phyloP scores from a whole-genome alignment of 2,888 invertebrate species.

The Tanytarsus gracilentus region DNA sequence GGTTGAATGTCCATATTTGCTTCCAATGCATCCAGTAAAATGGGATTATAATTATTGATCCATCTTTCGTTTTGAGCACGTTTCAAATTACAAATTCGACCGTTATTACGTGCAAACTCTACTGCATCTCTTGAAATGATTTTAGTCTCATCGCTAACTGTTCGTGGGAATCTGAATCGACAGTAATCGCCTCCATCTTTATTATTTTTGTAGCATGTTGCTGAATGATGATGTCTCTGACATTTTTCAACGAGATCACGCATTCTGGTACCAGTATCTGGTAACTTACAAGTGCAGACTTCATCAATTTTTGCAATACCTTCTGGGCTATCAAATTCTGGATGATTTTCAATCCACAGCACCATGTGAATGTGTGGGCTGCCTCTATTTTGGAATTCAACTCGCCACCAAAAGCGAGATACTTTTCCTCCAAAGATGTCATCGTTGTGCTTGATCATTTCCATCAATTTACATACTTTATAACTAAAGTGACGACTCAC shows the following conservation, averaged over 20 bases:
- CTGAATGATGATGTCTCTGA: constrained; percentile 32
- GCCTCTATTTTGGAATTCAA: constrained; percentile 30
- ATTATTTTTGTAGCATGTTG: constrained; percentile 30
- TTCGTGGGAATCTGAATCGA: constrained; percentile 31
- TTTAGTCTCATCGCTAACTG: constrained; percentile 28
- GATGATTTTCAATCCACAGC: constrained; percentile 21
- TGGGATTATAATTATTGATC: constrained; percentile 33
- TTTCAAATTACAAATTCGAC: constrained; percentile 27
- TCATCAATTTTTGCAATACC: constrained; percentile 29
- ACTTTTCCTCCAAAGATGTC: constrained; percentile 30
- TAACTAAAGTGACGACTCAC: constrained; percentile 31
- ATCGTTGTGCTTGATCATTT: constrained; percentile 23
- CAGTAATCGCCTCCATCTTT: constrained; percentile 27
- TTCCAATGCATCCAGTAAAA: constrained; percentile 31
- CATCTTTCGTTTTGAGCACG: constrained; percentile 30
- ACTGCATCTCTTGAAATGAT: constrained; percentile 29
- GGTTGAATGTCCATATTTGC: constrained; percentile 35
- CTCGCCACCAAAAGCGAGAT: constrained; percentile 30
- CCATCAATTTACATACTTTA: constrained; percentile 31
- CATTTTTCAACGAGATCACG: constrained; percentile 30
- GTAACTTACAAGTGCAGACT: constrained; percentile 28
- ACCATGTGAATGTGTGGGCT: constrained; percentile 22
- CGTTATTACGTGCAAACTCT: constrained; percentile 29
- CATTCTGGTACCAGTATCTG: constrained; percentile 30
- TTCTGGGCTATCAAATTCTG: constrained; percentile 32